phyloP scores from a whole-genome alignment of 1,140 invertebrate species.

The Lycorma delicatula region DNA sequence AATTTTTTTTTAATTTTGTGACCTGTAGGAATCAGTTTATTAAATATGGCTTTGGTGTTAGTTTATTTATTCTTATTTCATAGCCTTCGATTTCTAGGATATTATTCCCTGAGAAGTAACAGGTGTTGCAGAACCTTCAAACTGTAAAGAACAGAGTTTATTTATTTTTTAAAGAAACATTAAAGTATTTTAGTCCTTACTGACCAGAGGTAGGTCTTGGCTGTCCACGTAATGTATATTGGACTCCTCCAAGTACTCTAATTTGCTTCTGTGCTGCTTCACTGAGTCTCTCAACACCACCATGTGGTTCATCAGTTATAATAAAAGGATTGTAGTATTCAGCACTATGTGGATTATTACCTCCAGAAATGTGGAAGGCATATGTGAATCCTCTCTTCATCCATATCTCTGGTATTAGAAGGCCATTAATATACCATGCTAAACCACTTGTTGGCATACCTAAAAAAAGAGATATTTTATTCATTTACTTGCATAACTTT shows the following conservation, averaged over 20 bases:
- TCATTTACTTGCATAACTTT: conserved; percentile 1
- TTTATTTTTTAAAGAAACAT: too few species aligned
- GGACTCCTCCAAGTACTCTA: conserved; percentile 75
- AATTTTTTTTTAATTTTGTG: too few species aligned
- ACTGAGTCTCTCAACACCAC: conserved; percentile 65
- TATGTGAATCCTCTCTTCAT: conserved; percentile 77
- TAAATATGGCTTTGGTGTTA: too few species aligned
- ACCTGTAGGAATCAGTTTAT: too few species aligned
- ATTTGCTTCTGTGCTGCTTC: conserved; percentile 62
- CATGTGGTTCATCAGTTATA: conserved; percentile 76
- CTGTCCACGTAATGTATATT: conserved; percentile 68
- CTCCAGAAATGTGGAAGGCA: conserved; percentile 63
- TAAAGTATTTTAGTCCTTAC: too few species aligned
- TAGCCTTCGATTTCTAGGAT: too few species aligned
- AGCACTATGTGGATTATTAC: conserved; percentile 82
- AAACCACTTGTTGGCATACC: conserved; percentile 48
- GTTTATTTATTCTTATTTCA: too few species aligned
- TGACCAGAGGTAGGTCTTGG: conserved; percentile 63
- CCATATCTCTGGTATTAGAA: conserved; percentile 77
- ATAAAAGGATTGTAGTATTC: conserved; percentile 87
- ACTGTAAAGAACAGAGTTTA: too few species aligned
- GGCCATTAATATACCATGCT: conserved; percentile 82
- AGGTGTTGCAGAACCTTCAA: too few species aligned
- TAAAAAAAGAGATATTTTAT: conserved; percentile 28
- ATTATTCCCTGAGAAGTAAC: too few species aligned